phyloP scores from a whole-genome alignment of 2,888 invertebrate genomes.

The Adelphocoris suturalis region DNA sequence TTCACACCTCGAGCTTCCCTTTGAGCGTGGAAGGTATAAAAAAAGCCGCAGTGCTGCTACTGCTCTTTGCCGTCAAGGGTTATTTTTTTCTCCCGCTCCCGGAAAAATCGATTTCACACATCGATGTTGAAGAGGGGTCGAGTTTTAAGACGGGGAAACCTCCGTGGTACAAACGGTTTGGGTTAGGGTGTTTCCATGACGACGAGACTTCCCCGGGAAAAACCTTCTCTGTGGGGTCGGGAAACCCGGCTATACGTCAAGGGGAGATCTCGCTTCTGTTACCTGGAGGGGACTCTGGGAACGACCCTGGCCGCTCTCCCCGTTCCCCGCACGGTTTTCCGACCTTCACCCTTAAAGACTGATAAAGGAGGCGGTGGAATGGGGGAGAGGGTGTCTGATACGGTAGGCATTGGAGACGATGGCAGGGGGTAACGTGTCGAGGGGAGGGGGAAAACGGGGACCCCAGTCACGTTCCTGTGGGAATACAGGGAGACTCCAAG shows the following conservation, averaged over 20 bases:
- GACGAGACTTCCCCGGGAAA: constrained; percentile 15
- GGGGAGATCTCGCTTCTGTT: not conserved
- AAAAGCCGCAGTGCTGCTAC: constrained; percentile 13
- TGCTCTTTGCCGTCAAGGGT: not conserved
- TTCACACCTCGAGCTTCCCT: constrained; percentile 61
- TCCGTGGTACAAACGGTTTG: constrained; percentile 23
- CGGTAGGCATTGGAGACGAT: too few species aligned
- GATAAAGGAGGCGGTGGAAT: too few species aligned
- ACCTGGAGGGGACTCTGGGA: not conserved
- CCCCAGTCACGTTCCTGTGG: constrained; percentile 27
- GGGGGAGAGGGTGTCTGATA: too few species aligned
- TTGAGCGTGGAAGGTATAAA: not conserved
- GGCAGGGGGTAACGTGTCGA: not conserved
- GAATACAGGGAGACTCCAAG: not conserved
- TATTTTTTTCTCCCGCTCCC: not conserved
- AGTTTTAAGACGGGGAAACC: constrained; percentile 30
- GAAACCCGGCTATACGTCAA: constrained; percentile 33
- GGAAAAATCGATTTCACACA: constrained; percentile 42
- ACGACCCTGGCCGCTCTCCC: not conserved
- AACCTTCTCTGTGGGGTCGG: not conserved
- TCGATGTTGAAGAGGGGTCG: constrained; percentile 17
- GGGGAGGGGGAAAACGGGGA: not conserved
- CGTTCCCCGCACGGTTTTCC: not conserved
- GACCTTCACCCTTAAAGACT: not conserved
- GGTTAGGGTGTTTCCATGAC: constrained; percentile 42